phyloP scores from a whole-genome alignment of 2,113 vertebrate species.

The Chaetodon trifascialis region DNA sequence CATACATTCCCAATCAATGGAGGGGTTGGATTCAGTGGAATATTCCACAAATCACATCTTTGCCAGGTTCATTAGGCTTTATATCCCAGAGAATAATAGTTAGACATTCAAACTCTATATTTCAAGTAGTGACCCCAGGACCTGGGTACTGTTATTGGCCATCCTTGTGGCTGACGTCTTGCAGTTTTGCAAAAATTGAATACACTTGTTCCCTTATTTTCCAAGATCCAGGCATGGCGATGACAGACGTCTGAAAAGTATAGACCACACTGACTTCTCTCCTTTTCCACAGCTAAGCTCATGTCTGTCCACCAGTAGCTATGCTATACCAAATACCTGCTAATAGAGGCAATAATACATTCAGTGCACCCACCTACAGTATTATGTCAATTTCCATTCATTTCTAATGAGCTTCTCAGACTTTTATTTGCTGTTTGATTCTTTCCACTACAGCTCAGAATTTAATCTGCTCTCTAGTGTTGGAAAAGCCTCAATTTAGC shows the following conservation, averaged over 20 bases:
- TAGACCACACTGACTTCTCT: constrained; percentile 22
- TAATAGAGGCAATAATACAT: constrained; percentile 50
- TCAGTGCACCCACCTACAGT: constrained; percentile 10
- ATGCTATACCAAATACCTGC: constrained; percentile 24
- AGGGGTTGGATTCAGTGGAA: constrained; percentile 76
- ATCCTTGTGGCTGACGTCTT: constrained; percentile 30
- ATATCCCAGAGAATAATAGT: constrained; percentile 66
- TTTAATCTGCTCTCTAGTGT: constrained; percentile 51
- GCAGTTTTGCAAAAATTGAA: constrained; percentile 35
- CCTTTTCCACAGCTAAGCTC: constrained; percentile 41
- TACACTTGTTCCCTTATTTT: constrained; percentile 55
- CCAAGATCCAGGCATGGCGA: constrained; percentile 23
- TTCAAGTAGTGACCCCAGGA: constrained; percentile 43
- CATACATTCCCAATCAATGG: constrained; percentile 81
- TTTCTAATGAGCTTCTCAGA: constrained; percentile 56
- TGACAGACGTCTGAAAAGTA: constrained; percentile 57
- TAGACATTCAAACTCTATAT: constrained; percentile 28
- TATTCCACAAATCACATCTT: constrained; percentile 74
- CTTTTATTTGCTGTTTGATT: constrained; percentile 54
- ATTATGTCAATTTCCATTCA: constrained; percentile 51
- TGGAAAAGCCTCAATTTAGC: constrained; percentile 63
- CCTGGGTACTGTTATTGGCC: constrained; percentile 47
- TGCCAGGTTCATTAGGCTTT: constrained; percentile 75
- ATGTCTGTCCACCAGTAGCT: constrained; percentile 42
- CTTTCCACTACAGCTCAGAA: constrained; percentile 71